A percentile compares a stretch with the other conserved stretches of the same genome.
These are phyloP conservation scores for Drosophila seclusa DNA, from an alignment of 2,888 invertebrate species.

Conservation along the genomic window DNA sequence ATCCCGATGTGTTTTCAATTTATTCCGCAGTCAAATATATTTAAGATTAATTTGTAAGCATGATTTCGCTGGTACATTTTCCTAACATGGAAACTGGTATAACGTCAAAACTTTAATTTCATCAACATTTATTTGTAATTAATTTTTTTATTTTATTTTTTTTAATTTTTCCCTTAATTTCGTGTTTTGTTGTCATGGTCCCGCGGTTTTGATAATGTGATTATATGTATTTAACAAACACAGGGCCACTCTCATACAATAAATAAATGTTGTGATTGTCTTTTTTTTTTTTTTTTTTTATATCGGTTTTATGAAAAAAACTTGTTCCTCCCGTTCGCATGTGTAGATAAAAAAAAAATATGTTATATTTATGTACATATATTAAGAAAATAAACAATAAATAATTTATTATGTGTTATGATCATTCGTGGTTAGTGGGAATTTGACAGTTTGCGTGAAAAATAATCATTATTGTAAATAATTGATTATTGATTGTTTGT, in stretches of 20 bases:
- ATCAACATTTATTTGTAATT: neutral
- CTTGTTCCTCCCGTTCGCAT: neutral
- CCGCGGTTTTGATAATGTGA: neutral
- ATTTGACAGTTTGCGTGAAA: neutral
- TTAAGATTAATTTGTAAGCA: neutral
- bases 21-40: neutral
- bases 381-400: neutral
- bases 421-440: neutral
- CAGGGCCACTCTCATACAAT: neutral
- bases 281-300: neutral
- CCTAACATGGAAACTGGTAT: neutral
- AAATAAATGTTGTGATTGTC: neutral
- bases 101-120: neutral
- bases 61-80: neutral
- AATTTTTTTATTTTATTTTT: neutral
- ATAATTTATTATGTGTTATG: neutral
- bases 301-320: neutral
- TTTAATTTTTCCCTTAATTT: neutral
- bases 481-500: neutral
- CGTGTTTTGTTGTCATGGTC: constrained; percentile 3
- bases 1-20: neutral
- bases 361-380: neutral
- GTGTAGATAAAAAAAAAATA: neutral
- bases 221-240: neutral
- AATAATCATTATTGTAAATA: neutral